A percentile compares a stretch with the other conserved stretches of the same genome.
These are phyloP conservation scores for Doris montereyensis DNA, from an alignment of 2,888 invertebrate species.

Conservation along the genomic window DNA sequence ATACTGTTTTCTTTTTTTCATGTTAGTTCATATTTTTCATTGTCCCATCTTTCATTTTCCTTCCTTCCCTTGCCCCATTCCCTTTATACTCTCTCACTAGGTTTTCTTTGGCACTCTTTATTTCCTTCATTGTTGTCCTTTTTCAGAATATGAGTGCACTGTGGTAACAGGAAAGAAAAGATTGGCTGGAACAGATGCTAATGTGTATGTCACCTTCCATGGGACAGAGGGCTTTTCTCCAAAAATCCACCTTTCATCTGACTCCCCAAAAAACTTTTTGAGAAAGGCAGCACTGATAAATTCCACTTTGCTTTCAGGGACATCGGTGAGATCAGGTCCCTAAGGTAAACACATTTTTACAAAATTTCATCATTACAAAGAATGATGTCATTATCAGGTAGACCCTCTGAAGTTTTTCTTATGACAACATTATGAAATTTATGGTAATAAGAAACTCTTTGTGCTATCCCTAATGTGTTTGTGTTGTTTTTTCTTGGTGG, in stretches of 20 bases:
- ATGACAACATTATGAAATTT: too few species aligned
- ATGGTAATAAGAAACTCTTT: too few species aligned
- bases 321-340: conserved; percentile 59
- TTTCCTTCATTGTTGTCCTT: too few species aligned
- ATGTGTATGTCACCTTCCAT: conserved; percentile 61
- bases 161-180: conserved; percentile 61
- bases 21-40: too few species aligned
- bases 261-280: conserved; percentile 54
- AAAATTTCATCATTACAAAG: background rate
- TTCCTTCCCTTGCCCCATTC: too few species aligned
- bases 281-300: conserved; percentile 54
- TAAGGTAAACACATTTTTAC: conserved; percentile 52
- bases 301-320: conserved; percentile 53
- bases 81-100: too few species aligned
- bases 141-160: conserved; percentile 59
- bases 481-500: too few species aligned
- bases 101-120: too few species aligned
- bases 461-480: too few species aligned
- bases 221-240: conserved; percentile 56
- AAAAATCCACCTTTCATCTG: conserved; percentile 54
- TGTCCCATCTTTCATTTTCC: too few species aligned
- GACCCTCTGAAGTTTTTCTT: too few species aligned
- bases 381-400: background rate
- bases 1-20: too few species aligned
- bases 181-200: conserved; percentile 68